These are phyloP conservation scores for Lipophrys pholis DNA, from an alignment of 2,113 vertebrate genomes.

Conservation along the genomic window DNA sequence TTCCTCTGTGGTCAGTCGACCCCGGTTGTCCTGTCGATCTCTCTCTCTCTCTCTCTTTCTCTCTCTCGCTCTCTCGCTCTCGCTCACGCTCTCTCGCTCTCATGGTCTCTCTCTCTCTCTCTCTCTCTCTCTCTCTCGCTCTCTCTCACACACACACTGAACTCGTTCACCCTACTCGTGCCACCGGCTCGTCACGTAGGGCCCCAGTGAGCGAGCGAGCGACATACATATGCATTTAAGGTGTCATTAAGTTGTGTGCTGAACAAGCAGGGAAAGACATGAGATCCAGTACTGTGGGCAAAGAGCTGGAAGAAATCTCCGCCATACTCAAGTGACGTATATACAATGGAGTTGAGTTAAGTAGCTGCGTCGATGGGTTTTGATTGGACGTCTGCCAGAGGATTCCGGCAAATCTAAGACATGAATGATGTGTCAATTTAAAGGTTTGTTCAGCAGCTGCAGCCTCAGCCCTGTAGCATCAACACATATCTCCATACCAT, in stretches of 20 bases:
- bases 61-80: not conserved
- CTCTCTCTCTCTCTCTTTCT: slow-evolving; percentile 19
- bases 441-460: not conserved
- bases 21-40: slow-evolving; percentile 54
- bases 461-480: no score
- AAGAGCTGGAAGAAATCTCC: slow-evolving; percentile 7
- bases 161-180: slow-evolving; percentile 66
- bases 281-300: slow-evolving; percentile 34
- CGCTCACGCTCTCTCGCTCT: slow-evolving; percentile 4
- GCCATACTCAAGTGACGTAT: slow-evolving; percentile 8
- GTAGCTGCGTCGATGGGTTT: slow-evolving; percentile 24
- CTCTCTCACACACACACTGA: slow-evolving; percentile 35
- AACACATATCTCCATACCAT: no score
- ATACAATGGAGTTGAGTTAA: slow-evolving; percentile 13
- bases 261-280: slow-evolving; percentile 53
- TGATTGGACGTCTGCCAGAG: slow-evolving; percentile 22
- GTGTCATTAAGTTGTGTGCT: slow-evolving; percentile 62
- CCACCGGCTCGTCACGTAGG: slow-evolving; percentile 39
- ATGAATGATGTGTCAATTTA: slow-evolving; percentile 12
- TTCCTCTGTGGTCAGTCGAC: slow-evolving; percentile 65
- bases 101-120: slow-evolving; percentile 20
- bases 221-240: slow-evolving; percentile 44
- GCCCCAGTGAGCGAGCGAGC: slow-evolving; percentile 28
- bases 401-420: slow-evolving; percentile 19
- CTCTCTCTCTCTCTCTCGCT: not conserved